These are phyloP conservation scores for Drosophila sechellia DNA, from an alignment of 1,140 invertebrate species.

Conservation along the genomic window DNA sequence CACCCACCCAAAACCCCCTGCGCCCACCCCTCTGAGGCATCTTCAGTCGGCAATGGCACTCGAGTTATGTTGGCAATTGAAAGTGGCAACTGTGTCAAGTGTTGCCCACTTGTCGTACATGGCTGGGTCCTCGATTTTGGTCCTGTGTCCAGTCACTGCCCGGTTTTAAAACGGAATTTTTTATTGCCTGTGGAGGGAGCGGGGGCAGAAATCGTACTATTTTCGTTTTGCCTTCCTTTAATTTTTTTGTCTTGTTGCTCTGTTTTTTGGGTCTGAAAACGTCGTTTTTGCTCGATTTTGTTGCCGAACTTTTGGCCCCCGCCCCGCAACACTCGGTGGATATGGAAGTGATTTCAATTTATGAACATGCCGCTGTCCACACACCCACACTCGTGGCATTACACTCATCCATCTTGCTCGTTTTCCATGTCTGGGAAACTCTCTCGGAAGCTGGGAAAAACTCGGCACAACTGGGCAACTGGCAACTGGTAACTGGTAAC, in stretches of 20 bases:
- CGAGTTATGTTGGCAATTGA: constrained; percentile 84
- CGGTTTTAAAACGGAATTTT: constrained; percentile 82
- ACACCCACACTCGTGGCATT: constrained; percentile 57
- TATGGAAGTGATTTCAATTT: constrained; percentile 84
- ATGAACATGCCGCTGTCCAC: constrained; percentile 84
- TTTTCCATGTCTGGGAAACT: constrained; percentile 37
- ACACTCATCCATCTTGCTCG: constrained; percentile 69
- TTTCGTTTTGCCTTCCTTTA: constrained; percentile 8
- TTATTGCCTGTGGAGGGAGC: constrained; percentile 52
- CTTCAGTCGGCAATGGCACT: constrained; percentile 58
- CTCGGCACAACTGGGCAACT: constrained; percentile 8
- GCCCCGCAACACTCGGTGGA: constrained; percentile 41
- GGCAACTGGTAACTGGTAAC: background rate
- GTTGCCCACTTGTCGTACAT: constrained; percentile 84
- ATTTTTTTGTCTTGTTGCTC: constrained; percentile 2
- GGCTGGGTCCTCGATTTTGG: constrained; percentile 48
- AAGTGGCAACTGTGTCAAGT: constrained; percentile 84
- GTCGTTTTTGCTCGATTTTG: constrained; percentile 63
- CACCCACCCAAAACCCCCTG: background rate
- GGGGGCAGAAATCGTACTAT: constrained; percentile 2
- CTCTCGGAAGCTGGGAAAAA: constrained; percentile 33
- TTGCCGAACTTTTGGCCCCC: constrained; percentile 72
- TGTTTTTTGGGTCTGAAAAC: constrained; percentile 30
- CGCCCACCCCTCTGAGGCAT: constrained; percentile 21
- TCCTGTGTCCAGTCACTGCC: constrained; percentile 28